phyloP scores from a whole-genome alignment of 2,888 invertebrate genomes.

The Lamproptera curius region DNA sequence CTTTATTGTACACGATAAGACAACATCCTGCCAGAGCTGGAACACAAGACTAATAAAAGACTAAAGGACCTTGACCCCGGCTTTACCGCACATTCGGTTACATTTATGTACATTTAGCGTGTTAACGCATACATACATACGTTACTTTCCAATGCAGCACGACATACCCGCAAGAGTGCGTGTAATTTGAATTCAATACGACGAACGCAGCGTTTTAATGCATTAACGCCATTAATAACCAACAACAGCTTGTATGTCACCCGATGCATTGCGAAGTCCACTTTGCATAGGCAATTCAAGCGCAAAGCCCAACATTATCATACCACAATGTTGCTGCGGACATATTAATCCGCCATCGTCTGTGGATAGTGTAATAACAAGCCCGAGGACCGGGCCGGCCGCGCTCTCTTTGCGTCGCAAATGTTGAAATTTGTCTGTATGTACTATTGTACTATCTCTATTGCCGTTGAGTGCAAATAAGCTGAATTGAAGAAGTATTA shows the following conservation, averaged over 20 bases:
- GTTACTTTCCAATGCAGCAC: neutral
- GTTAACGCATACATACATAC: neutral
- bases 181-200: conserved; percentile 1
- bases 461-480: too few relatives aligned
- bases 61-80: neutral
- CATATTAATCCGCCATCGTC: conserved; percentile 19
- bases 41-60: neutral
- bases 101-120: neutral
- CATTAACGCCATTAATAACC: conserved; percentile 7
- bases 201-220: conserved; percentile 4
- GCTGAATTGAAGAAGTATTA: too few relatives aligned
- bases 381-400: conserved; percentile 21
- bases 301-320: conserved; percentile 34
- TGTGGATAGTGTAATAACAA: conserved; percentile 23
- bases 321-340: conserved; percentile 30
- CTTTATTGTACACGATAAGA: neutral
- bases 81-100: neutral
- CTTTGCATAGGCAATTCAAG: conserved; percentile 35
- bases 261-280: conserved; percentile 20
- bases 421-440: too few relatives aligned
- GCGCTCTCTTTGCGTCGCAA: neutral
- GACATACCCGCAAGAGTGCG: neutral
- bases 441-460: too few relatives aligned
- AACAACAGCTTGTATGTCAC: conserved; percentile 9
- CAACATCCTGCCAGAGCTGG: neutral